These are phyloP conservation scores for Darevskia nairensis DNA, from an alignment of 2,797 vertebrate species.

Conservation along the genomic window DNA sequence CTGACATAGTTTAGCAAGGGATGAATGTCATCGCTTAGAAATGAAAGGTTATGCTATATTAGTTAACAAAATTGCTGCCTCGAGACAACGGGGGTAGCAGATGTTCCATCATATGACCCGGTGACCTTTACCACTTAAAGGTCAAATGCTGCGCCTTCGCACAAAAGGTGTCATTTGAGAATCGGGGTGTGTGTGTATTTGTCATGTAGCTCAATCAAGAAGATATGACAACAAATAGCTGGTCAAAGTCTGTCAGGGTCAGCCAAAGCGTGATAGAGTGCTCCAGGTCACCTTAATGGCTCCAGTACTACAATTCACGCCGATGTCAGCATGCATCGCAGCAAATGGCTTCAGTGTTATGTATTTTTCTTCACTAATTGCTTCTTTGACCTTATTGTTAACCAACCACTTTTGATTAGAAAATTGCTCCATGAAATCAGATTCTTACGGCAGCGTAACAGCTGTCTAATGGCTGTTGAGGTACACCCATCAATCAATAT, in stretches of 20 bases:
- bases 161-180: conserved; percentile 64
- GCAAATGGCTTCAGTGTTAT: conserved; percentile 21
- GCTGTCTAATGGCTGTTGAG: conserved; percentile 43
- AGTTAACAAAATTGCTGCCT: conserved; percentile 69
- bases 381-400: conserved; percentile 70
- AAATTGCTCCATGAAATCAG: conserved; percentile 47
- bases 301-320: conserved; percentile 54
- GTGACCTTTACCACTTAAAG: conserved; percentile 74
- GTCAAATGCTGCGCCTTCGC: conserved; percentile 70
- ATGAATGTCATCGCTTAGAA: conserved; percentile 46
- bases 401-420: conserved; percentile 69
- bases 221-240: conserved; percentile 75
- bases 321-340: conserved; percentile 56
- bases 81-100: conserved; percentile 67
- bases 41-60: conserved; percentile 44
- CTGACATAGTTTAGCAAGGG: conserved; percentile 7
- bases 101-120: conserved; percentile 63
- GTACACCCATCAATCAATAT: conserved; percentile 31
- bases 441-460: conserved; percentile 2
- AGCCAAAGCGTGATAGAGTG: conserved; percentile 66
- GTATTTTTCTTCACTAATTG: conserved; percentile 59
- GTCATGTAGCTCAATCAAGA: conserved; percentile 70
- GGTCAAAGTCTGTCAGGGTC: conserved; percentile 71
- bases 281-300: conserved; percentile 63
- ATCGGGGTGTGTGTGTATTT: conserved; percentile 66